A percentile compares a stretch with the other conserved stretches of the same genome.
Evolutionary conservation across 2,797 vertebrate genomes (phyloP).

Genomic region (Phrynocephalus vlangalii): DNA sequence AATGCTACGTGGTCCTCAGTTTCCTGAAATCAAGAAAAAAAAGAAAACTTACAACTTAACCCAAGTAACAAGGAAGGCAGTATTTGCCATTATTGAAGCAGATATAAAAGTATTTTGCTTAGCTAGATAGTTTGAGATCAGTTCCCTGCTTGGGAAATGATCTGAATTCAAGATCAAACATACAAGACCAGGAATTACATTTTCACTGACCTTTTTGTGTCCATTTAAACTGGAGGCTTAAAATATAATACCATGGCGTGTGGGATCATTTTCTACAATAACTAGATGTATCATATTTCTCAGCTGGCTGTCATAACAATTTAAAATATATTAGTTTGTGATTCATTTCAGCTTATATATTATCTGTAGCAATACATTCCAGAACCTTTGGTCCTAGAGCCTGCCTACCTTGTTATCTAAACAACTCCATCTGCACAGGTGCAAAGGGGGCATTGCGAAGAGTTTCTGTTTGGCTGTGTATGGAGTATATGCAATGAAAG

Average conservation of each 20-base stretch:
- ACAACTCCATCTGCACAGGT: not conserved
- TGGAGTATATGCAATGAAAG: not conserved
- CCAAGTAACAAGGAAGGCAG: not conserved
- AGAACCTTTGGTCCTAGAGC: not conserved
- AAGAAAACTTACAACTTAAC: slow-evolving; percentile 53
- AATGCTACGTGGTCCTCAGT: slow-evolving; percentile 94
- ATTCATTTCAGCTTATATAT: not conserved
- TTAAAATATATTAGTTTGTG: not conserved
- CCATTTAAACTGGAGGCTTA: not conserved
- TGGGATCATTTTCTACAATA: not conserved
- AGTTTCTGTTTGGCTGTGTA: not conserved
- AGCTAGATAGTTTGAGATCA: not conserved
- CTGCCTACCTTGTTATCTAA: not conserved
- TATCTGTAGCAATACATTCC: not conserved
- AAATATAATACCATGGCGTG: too few species aligned
- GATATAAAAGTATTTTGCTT: not conserved
- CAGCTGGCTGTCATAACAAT: not conserved
- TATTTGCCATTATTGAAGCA: not conserved
- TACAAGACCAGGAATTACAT: not conserved
- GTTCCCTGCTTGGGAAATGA: not conserved
- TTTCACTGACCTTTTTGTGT: not conserved
- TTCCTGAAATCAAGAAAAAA: slow-evolving; percentile 80
- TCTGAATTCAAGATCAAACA: not conserved
- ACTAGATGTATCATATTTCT: not conserved
- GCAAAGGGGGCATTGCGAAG: not conserved